Conservation (phyloP, 2,888 invertebrate species). For the Drosophila niveifrons region DNA sequence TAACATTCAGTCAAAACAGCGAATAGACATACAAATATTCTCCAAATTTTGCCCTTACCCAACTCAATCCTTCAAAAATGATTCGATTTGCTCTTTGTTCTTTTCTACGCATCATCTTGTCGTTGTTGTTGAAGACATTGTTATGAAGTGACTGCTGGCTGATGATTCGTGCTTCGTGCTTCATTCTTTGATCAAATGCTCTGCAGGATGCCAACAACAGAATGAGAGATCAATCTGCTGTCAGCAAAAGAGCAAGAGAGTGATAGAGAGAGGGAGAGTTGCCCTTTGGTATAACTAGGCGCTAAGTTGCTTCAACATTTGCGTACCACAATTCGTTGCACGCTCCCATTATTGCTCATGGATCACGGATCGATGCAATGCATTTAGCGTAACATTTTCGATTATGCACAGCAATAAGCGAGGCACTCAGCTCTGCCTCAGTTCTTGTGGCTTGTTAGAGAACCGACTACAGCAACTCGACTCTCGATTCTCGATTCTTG, state of each 20-base stretch:
- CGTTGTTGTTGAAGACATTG: slow-evolving; percentile 21
- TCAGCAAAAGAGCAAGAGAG: slow-evolving; percentile 8
- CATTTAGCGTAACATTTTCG: slow-evolving; percentile 66
- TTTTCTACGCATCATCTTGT: slow-evolving; percentile 26
- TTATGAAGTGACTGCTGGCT: slow-evolving; percentile 15
- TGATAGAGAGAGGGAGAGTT: slow-evolving; percentile 7
- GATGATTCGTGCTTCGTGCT: not conserved
- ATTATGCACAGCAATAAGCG: slow-evolving; percentile 60
- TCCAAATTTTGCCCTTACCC: not conserved
- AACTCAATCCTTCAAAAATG: not conserved
- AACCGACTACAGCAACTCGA: not conserved
- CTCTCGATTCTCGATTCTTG: not conserved
- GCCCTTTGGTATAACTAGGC: slow-evolving; percentile 48
- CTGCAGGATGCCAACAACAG: slow-evolving; percentile 49
- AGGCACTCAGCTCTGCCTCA: slow-evolving; percentile 8
- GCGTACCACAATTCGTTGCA: slow-evolving; percentile 64
- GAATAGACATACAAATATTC: not conserved
- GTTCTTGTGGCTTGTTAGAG: slow-evolving; percentile 34
- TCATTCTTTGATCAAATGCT: slow-evolving; percentile 16
- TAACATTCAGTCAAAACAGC: no score
- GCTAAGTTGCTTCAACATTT: slow-evolving; percentile 62
- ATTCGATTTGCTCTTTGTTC: not conserved
- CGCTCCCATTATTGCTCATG: slow-evolving; percentile 48
- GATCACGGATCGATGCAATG: slow-evolving; percentile 59
- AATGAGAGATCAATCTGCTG: slow-evolving; percentile 41